phyloP scores from a whole-genome alignment of 2,888 invertebrate genomes.

The Standfussiana lucernea region DNA sequence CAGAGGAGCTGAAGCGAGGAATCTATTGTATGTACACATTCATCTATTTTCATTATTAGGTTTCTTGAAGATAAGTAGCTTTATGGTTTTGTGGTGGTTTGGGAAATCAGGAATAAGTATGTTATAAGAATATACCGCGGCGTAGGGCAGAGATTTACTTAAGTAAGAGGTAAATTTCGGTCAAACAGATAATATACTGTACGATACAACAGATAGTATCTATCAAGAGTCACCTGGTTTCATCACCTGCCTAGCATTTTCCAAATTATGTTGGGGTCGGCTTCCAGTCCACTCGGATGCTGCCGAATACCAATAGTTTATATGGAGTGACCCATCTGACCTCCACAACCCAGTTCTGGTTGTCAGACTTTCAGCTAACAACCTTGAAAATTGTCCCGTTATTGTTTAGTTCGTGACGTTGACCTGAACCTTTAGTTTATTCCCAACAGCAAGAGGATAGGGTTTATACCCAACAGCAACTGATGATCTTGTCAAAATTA shows the following conservation, averaged over 20 bases:
- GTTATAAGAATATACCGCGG: neutral
- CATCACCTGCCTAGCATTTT: neutral
- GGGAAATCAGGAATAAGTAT: conserved; percentile 27
- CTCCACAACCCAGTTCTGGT: too few species aligned
- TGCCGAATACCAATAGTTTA: too few species aligned
- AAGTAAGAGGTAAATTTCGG: neutral
- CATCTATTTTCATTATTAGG: conserved; percentile 52
- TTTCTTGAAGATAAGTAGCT: conserved; percentile 43
- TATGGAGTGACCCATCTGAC: too few species aligned
- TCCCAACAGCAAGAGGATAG: too few species aligned
- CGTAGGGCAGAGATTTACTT: neutral
- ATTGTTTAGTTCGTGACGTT: too few species aligned
- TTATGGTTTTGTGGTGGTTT: conserved; percentile 14
- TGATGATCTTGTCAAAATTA: too few species aligned
- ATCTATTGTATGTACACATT: conserved; percentile 38
- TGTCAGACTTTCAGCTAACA: too few species aligned
- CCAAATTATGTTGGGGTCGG: neutral
- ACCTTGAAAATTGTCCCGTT: too few species aligned
- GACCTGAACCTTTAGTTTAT: too few species aligned
- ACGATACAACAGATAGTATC: neutral
- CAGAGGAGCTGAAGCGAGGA: conserved; percentile 34
- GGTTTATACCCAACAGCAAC: too few species aligned
- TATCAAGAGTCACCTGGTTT: neutral
- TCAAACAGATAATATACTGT: neutral
- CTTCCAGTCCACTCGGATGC: too few species aligned